Percentiles rank a stretch among this genome's conserved stretches.
Conservation (phyloP, 2,888 invertebrate genomes). For the Leptura quadrifasciata region DNA sequence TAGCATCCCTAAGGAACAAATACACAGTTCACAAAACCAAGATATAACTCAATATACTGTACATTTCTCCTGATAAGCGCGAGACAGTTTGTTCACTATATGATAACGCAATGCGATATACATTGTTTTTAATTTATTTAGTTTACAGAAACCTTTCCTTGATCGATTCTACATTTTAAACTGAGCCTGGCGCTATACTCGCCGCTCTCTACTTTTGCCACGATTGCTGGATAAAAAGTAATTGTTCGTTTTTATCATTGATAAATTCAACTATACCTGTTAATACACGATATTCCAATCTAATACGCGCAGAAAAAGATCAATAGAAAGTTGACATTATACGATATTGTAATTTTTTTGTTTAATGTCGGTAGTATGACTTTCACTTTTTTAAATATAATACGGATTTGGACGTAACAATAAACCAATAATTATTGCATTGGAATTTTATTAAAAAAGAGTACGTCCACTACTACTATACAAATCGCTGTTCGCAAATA, state of each 20-base stretch:
- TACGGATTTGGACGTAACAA: conserved; percentile 32
- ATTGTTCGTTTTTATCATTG: conserved; percentile 42
- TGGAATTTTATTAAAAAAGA: neutral
- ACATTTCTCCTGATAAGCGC: conserved; percentile 52
- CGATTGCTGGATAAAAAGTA: conserved; percentile 37
- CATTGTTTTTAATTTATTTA: conserved; percentile 48
- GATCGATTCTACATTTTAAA: conserved; percentile 42
- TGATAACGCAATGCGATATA: conserved; percentile 42
- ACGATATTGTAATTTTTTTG: conserved; percentile 40
- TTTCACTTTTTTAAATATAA: conserved; percentile 46
- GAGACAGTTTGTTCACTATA: conserved; percentile 48
- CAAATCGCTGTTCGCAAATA: no score
- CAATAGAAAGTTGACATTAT: conserved; percentile 30
- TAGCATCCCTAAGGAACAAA: conserved; percentile 34
- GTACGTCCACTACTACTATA: neutral
- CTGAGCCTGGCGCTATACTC: conserved; percentile 12
- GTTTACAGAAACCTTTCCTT: conserved; percentile 43
- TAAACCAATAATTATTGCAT: neutral
- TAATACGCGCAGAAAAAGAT: conserved; percentile 24
- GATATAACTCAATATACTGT: conserved; percentile 37
- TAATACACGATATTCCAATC: conserved; percentile 11
- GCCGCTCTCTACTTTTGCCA: conserved; percentile 31
- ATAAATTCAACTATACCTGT: conserved; percentile 29
- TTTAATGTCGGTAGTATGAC: conserved; percentile 20
- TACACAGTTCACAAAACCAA: conserved; percentile 25